phyloP scores from a whole-genome alignment of 2,113 vertebrate genomes.

The Ctenodactylus gundi region DNA sequence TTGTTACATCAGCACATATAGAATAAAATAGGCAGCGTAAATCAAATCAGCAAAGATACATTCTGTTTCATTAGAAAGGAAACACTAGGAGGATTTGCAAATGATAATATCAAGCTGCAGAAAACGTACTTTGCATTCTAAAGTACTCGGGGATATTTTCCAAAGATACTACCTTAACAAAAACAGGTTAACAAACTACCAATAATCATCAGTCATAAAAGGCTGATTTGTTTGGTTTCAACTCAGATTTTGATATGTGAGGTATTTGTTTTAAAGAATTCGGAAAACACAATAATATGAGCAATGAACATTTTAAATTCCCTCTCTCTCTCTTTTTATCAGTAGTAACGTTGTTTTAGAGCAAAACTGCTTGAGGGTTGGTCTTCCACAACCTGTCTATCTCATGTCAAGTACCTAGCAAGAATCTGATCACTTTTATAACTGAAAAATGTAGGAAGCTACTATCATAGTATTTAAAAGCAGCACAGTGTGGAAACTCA shows the following conservation, averaged over 20 bases:
- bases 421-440: slow-evolving; percentile 41
- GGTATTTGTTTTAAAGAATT: not conserved
- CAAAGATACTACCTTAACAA: not conserved
- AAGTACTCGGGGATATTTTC: too few relatives aligned
- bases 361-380: slow-evolving; percentile 7
- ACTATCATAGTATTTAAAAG: slow-evolving; percentile 5
- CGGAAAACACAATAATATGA: not conserved
- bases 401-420: not conserved
- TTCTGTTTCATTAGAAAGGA: not conserved
- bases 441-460: not conserved
- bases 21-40: not conserved
- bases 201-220: not conserved
- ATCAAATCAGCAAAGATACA: not conserved
- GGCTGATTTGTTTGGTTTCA: not conserved
- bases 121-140: too few relatives aligned
- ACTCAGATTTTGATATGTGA: not conserved
- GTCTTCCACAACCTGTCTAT: slow-evolving; percentile 47
- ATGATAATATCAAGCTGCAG: too few relatives aligned
- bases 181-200: too few relatives aligned
- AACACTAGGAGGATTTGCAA: not conserved
- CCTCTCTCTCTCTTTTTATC: not conserved
- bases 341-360: not conserved
- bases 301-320: not conserved
- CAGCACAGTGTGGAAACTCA: not conserved
- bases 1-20: not conserved